Base-by-base conservation (phyloP, 2,888 invertebrate species). In the Holacanthella duospinosa region DNA sequence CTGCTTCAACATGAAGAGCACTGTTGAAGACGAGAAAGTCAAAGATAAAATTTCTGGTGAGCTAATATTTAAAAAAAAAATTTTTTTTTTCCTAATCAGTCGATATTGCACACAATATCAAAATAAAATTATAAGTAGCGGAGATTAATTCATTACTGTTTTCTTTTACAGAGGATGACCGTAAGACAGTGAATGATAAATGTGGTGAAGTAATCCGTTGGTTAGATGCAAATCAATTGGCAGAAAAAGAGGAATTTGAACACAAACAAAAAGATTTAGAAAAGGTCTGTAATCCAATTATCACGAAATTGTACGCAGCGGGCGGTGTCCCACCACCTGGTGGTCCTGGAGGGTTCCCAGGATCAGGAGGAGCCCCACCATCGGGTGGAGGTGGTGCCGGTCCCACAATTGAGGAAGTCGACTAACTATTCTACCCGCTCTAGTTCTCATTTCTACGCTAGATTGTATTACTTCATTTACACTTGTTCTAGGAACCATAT, bases 171-270 rank as follows among this genome's bases (percentile, higher is more conserved):
- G 48, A 48, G 19, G 48, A 9, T 4, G 48, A 48, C 6, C 6
- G n/a, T 4, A 4, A 48, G 21, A 21, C 12, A 48, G 48, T 21
- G 19, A 24, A 25, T 24, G 16, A 54, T 12, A 61, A 61, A 29
- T 89, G 88, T 74, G 79, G 82, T 28, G 83, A 84, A 16, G 84
- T 86, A 63, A 80, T 90, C 62, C 79, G 81, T 16, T 93, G 93
- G 93, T 78, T 93, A 36, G 93, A 93, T 72, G 77, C 79, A 28
- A 89, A 92, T 75, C 82, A 84, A 1, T 79, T 88, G 55, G 92
- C 91, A 4, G 85, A 87, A 58, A 86, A 86, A 72, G 84, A 84
- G 6, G 89, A 91, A 71, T 85, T 85, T 70, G 88, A 91, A 60
- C 82, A 86, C 70, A 87, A 85, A 74, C 78, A 90, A 72, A 86